Evolutionary conservation across 2,888 invertebrate genomes (phyloP), one percentile per base, ranked within the genome.

Genomic region (Bellardia pandia): DNA sequence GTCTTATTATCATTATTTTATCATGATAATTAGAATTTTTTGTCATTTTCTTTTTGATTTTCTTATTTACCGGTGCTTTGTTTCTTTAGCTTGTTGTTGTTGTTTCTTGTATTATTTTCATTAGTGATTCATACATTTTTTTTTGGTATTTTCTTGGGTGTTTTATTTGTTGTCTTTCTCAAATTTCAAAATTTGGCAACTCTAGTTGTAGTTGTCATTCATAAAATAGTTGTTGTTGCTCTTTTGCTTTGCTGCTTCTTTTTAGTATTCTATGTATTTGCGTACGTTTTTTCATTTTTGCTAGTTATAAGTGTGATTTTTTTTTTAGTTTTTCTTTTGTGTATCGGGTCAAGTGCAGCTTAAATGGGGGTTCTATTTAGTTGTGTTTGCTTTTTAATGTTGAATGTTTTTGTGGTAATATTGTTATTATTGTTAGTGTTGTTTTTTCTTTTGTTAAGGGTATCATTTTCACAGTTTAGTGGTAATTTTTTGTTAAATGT

Each of bases 331-430:
- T 53, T 79, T 71, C 33, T 30, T 75, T 53, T 58, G 69, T 82
- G 79, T 86, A 80, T 64, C 79, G 80, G 86, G 86, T 83, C 86
- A 86, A 86, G 86, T 83, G 86, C 79, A 86, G 79, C 75, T 83
- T 74, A 48, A 62, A 77, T 16, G 69, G 72, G 71, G 53, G 75
- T 48, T 51, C 60, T 60, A 7, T 72, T 71, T 37, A 6, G 23
- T 68, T 30, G 30, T 68, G 30, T 66, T 23, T 48, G 16, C 23
- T 69, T 37, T 51, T 42, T 23, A 23, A 23, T 4, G 23, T 45
- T 8, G n/a, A 40, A 58, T 71, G 9, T 77, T 66, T 71, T 53
- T 16, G 48, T n/a, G 37, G 64, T 76, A 56, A 58, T 45, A 13
- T 33, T 51, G 37, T 33, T 60, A 23, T 60, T 16, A 62, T 69